Percentiles rank a stretch among this genome's conserved stretches.
Conservation (phyloP, 1,140 invertebrate genomes). For the Anoplophora glabripennis region DNA sequence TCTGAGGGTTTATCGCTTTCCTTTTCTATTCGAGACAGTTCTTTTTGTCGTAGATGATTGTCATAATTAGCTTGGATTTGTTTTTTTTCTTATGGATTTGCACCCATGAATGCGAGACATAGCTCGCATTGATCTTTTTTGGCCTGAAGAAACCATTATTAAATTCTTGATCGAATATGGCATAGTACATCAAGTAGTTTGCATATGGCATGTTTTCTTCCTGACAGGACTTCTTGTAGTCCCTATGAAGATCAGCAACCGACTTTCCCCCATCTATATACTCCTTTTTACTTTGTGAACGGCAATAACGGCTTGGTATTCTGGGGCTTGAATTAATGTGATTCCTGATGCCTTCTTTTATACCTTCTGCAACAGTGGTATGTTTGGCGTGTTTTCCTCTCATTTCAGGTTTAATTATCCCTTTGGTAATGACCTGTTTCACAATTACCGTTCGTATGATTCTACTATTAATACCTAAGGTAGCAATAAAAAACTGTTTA, state of each 20-base stretch:
- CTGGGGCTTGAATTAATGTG: neutral
- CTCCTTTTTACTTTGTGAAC: neutral
- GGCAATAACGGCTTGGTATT: neutral
- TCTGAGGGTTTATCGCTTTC: neutral
- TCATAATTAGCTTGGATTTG: too few relatives aligned
- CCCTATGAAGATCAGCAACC: too few relatives aligned
- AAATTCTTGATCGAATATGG: neutral
- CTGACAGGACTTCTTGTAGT: neutral
- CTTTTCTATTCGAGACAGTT: neutral
- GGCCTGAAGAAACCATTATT: neutral
- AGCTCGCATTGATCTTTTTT: slow-evolving; percentile 3
- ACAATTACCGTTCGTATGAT: neutral
- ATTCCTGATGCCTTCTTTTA: neutral
- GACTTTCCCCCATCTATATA: too few relatives aligned
- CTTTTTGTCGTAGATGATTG: too few relatives aligned
- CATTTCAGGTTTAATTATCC: too few relatives aligned
- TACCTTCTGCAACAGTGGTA: too few relatives aligned
- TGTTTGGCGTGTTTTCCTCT: too few relatives aligned
- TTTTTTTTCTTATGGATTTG: neutral
- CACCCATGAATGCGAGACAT: neutral
- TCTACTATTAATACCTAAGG: neutral
- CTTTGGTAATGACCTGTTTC: neutral
- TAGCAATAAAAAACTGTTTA: slow-evolving; percentile 2
- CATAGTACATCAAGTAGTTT: neutral
- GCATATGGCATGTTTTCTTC: neutral